Evolutionary conservation across 2,797 vertebrate species (phyloP), one percentile per base, ranked within the genome.

Genomic region (Spinus olivaceus): DNA sequence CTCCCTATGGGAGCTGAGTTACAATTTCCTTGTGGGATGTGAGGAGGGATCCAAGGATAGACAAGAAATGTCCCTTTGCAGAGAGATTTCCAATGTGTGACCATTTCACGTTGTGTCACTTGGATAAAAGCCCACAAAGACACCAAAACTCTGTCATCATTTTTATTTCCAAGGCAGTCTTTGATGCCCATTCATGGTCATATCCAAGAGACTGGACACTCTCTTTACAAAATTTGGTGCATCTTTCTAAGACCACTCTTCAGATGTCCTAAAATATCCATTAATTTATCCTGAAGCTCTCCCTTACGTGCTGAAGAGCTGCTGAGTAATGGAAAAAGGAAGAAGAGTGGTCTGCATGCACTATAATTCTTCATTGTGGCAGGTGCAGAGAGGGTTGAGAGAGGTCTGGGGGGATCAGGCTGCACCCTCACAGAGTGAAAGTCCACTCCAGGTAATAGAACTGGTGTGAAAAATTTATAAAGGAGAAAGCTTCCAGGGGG

Each of bases 401-500:
- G n/a, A 79, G 81, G 91, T 92, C 96, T 88, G 76, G 74, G 70
- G 96, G 92, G 81, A 97, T 73, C 94, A 90, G 76, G 88, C 91
- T 97, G 76, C 78, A 69, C 94, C 94, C 86, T 85, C 32, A 81
- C 0, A 2, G 53, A 18, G 42, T 69, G 61, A 47, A 90, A 94
- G 96, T 94, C 94, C 95, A 94, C 88, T 96, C 79, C 92, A 92
- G 90, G 77, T 90, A 96, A 93, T 94, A 96, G 88, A 95, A 78
- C 47, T 1, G 0, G 49, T 54, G 59, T 94, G 90, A 95, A 97
- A 95, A 92, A 94, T 95, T 92, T 46, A 47, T 80, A 67, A 86
- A 91, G 71, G 50, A 95, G 92, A 97, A 96, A 71, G 92, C 30
- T 67, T 93, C 92, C n/a, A 72, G 59, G 47, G 86, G 79, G 71